These are phyloP conservation scores for Gorsachius magnificus DNA, from an alignment of 2,797 vertebrate genomes.

Conservation along the genomic window DNA sequence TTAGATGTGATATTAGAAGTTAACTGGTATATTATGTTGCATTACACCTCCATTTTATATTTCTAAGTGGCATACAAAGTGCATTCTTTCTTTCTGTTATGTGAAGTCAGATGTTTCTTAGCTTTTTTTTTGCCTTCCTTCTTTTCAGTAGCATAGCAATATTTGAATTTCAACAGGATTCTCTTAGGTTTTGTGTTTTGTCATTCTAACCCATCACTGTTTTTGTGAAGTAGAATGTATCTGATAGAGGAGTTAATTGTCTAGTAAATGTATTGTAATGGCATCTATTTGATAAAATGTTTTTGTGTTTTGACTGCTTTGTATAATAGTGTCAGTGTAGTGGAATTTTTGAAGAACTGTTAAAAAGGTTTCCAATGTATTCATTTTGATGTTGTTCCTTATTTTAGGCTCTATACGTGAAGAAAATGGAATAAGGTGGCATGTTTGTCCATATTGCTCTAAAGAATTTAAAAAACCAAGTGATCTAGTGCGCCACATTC, in stretches of 20 bases:
- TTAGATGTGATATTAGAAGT: background rate
- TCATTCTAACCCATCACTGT: background rate
- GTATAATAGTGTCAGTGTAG: background rate
- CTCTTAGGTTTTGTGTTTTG: background rate
- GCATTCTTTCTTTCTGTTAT: background rate
- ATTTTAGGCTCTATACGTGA: slow-evolving; percentile 90
- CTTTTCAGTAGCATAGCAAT: background rate
- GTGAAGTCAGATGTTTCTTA: background rate
- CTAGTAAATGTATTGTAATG: background rate
- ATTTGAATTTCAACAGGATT: background rate
- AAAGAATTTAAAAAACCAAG: slow-evolving; percentile 99
- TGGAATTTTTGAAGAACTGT: background rate
- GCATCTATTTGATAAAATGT: background rate
- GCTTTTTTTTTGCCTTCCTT: background rate
- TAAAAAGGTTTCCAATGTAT: background rate
- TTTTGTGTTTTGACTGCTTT: background rate
- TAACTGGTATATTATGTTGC: background rate
- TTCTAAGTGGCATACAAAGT: background rate
- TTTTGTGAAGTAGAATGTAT: background rate
- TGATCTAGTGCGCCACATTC: slow-evolving; percentile 96
- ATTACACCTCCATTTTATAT: background rate
- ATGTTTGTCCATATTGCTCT: slow-evolving; percentile 94
- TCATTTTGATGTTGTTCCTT: background rate
- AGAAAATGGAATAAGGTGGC: slow-evolving; percentile 95
- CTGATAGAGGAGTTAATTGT: background rate